Evolutionary conservation across 1,140 invertebrate genomes (phyloP), one percentile per base, ranked within the genome.

Genomic region (Rhopalosiphum padi): DNA sequence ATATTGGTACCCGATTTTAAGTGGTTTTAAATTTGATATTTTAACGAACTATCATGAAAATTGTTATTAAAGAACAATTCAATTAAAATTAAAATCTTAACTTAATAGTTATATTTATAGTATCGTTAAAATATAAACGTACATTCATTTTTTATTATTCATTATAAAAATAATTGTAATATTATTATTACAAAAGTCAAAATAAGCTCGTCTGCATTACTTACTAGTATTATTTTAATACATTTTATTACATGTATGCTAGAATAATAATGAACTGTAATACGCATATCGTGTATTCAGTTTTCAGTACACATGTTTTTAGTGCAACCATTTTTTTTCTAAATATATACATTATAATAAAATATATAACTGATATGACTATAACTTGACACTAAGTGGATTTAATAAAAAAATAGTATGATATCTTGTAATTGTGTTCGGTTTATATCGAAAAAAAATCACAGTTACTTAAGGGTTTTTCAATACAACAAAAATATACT

Each of bases 341-440:
- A 30, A 11, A 30, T n/a, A 68, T 48, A 48, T 48, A 48, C 18
- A 48, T 48, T 18, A 18, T 68, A n/a, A 6, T 68, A 6, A 68
- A 68, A 68, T 22, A 68, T n/a, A 68, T n/a, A 35, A 77, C 30
- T 77, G 60, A 77, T 77, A 77, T 77, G n/a, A 77, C 5, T 77
- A 77, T 77, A 77, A 77, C 60, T 77, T 77, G 60, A 77, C 60
- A 77, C 60, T 77, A n/a, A 77, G 60, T 77, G 30, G 60, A 35
- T 77, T 77, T 77, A n/a, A 77, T 77, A 77, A 77, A n/a, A 77
- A 60, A 77, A 77, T 68, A 68, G 3, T 1, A 68, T 68, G 30
- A 68, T 68, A 68, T 68, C 30, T 68, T 68, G n/a, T n/a, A 77
- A 77, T 35, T 77, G 15, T 77, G 15, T 77, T n/a, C 60, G 30